phyloP scores from a whole-genome alignment of 2,888 invertebrate genomes.

The Choreutis nemorana region DNA sequence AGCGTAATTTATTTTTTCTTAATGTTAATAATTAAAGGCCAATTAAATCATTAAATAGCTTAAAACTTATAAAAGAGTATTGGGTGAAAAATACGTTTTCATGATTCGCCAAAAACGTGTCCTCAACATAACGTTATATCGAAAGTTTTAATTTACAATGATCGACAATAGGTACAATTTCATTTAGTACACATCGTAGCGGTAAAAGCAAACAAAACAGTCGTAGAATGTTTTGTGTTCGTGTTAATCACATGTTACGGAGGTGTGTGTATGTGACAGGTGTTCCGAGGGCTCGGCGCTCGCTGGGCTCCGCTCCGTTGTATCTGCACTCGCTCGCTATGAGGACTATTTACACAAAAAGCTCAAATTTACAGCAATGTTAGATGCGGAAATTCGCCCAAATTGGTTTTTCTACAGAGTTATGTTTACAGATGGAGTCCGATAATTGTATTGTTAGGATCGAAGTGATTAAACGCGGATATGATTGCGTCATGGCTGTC shows the following conservation, averaged over 20 bases:
- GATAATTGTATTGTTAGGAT: conserved; percentile 23
- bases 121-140: conserved; percentile 32
- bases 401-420: conserved; percentile 50
- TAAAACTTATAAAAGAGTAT: conserved; percentile 53
- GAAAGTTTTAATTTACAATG: conserved; percentile 33
- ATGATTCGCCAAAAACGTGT: conserved; percentile 44
- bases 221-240: conserved; percentile 48
- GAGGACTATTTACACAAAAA: conserved; percentile 62
- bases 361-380: conserved; percentile 63
- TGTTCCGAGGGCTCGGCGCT: conserved; percentile 24
- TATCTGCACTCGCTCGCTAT: conserved; percentile 24
- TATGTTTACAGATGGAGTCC: conserved; percentile 44
- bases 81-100: conserved; percentile 66
- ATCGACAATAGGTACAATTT: conserved; percentile 39
- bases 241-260: conserved; percentile 63
- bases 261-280: no score
- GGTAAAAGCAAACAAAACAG: conserved; percentile 64
- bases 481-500: no score
- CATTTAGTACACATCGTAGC: conserved; percentile 63
- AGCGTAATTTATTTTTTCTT: conserved; percentile 39
- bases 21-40: conserved; percentile 59
- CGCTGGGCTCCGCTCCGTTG: conserved; percentile 27
- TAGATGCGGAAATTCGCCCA: conserved; percentile 60
- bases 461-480: conserved; percentile 13
- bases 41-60: conserved; percentile 47